Conservation (phyloP, 2,888 invertebrate species). For the Platycheirus rosarum region DNA sequence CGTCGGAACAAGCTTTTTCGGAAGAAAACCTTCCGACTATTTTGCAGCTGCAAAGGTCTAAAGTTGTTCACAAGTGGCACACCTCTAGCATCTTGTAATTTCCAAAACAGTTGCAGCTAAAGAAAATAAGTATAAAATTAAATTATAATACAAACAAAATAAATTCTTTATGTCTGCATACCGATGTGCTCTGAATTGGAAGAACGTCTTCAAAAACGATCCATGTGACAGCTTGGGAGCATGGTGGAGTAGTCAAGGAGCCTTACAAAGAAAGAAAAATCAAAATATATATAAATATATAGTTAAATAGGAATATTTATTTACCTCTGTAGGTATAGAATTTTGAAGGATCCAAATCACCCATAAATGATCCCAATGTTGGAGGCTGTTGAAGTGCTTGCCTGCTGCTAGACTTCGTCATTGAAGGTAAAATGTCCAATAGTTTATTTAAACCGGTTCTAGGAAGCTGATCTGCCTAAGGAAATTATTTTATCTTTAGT, state of each 20-base stretch:
- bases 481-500: not conserved
- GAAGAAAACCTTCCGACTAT: conserved; percentile 66
- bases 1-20: conserved; percentile 23
- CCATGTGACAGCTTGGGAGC: conserved; percentile 89
- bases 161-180: conserved; percentile 29
- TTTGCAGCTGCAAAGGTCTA: conserved; percentile 73
- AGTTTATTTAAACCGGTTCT: conserved; percentile 76
- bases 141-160: not conserved
- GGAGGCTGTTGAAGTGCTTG: conserved; percentile 71
- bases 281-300: too few relatives aligned
- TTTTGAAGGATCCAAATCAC: conserved; percentile 77
- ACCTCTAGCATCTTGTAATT: conserved; percentile 60
- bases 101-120: conserved; percentile 73
- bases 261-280: too few relatives aligned
- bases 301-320: too few relatives aligned
- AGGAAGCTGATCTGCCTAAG: not conserved
- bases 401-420: conserved; percentile 75
- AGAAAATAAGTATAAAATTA: not conserved
- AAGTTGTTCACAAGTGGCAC: conserved; percentile 69
- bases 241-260: conserved; percentile 89
- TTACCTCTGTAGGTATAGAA: conserved; percentile 80
- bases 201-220: conserved; percentile 83
- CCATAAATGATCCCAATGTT: conserved; percentile 77
- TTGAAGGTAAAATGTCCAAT: conserved; percentile 75
- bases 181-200: conserved; percentile 51